Base-by-base conservation (phyloP, 2,113 vertebrate species). In the Channa maculata region DNA sequence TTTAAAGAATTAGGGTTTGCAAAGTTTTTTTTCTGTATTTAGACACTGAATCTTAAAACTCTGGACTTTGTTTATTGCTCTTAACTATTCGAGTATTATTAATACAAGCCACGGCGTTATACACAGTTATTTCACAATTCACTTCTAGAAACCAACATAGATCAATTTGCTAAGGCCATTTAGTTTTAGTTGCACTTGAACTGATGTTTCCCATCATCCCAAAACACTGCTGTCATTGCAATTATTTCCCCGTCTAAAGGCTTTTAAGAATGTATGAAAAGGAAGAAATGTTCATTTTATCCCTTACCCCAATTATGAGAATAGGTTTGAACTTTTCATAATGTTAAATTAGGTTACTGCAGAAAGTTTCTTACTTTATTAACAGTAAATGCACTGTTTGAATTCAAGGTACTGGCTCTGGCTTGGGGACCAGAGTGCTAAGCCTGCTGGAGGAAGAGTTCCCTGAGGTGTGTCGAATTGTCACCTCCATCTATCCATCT, bases 371-470 rank as follows among this genome's bases (percentile, higher is more conserved):
- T 65, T 41, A 33, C 45, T 60, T 49, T 9, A 24, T 24, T 24
- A 24, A 24, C 24, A 39, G 11, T 39, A 6, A 41, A 68, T 11
- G 1, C 5, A 15, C 6, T 61, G 24, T 52, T 24, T 43, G 73
- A 72, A 59, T 77, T 55, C 73, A 39, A 99, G 98, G 98, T 51
- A 99, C 98, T 43, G 98, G 98, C 64, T 99, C 98, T 33, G 98
- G 98, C 51, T 93, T 99, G 79, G 98, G 98, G 74, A 98, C 97
- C 49, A 96, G 93, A 89, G 92, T 99, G 66, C 92, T 99, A 65
- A 94, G 92, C 65, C 84, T 99, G 12, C 95, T 99, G 53, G 94
- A 98, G 82, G 98, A 99, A 1, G 97, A 99, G 87, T 99, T 98
- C 71, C 97, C 98, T 11, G 97, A 97, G 75, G 97, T 98, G 4